Base-by-base conservation (phyloP, 2,888 invertebrate genomes). In the Adelphocoris suturalis region DNA sequence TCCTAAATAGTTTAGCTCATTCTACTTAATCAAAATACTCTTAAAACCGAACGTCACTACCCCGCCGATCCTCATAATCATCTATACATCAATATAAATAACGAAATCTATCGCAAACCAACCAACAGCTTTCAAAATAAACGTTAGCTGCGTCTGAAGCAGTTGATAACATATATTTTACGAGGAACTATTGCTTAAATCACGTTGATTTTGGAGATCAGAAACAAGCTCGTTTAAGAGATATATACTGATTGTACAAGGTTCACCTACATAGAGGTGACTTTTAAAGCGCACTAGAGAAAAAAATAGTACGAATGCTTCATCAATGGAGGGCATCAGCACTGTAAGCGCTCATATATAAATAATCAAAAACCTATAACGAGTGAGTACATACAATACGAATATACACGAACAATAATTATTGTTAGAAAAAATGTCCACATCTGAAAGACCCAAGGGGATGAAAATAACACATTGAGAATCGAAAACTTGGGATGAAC, bases 111-210 rank as follows among this genome's bases (percentile, higher is more conserved):
- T 57, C n/a, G 68, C 68, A 27, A 68, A 27, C 23, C 5, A 68
- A 23, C 68, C 68, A 68, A 68, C 23, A 19, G 61, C 61, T 61
- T 61, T 61, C 19, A 9, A 61, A 61, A 61, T 14, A n/a, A 61
- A 61, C 19, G 52, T n/a, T 61, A 7, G 68, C 23, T 68, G 68
- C 68, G 13, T 23, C 7, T 23, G 19, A 68, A 68, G 68, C 68
- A 68, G 68, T 9, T 23, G 19, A 3, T 68, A 68, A 68, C 13
- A 68, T 9, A 61, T 19, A n/a, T 82, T 48, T 46, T 75, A 75
- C 86, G 23, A 86, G 86, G 86, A 86, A 86, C 86, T 86, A 86
- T 86, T 86, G 86, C 86, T 86, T 86, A 68, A 86, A 86, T 86
- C 86, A 86, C 86, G 28, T 75, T 55, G 14, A 37, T 57, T 68